Conservation (phyloP, 2,113 vertebrate species). For the Scophthalmus maximus region DNA sequence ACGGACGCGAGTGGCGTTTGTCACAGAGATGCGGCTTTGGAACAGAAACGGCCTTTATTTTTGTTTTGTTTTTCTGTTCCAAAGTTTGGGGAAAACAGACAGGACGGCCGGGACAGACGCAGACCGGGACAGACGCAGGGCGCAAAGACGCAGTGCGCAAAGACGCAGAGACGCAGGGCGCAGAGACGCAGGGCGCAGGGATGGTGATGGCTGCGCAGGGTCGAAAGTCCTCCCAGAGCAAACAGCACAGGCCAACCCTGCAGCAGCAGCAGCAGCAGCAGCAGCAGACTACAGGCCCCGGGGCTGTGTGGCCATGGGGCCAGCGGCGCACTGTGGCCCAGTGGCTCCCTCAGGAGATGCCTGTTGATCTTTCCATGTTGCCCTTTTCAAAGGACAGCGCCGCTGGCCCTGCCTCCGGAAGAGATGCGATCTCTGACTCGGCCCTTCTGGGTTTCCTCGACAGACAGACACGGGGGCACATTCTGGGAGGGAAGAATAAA, state of each 20-base stretch:
- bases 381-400: constrained; percentile 66
- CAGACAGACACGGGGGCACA: constrained; percentile 70
- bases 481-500: constrained; percentile 28
- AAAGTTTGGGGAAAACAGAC: neutral
- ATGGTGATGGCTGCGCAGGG: constrained; percentile 57
- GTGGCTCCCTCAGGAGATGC: constrained; percentile 71
- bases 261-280: constrained; percentile 27
- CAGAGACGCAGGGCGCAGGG: no score
- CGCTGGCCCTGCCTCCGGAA: constrained; percentile 74
- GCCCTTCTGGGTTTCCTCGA: constrained; percentile 83
- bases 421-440: constrained; percentile 84
- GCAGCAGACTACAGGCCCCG: constrained; percentile 56
- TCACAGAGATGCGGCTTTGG: constrained; percentile 14
- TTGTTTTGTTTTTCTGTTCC: no score
- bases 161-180: no score
- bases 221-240: constrained; percentile 80
- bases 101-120: neutral
- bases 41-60: neutral
- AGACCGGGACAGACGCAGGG: no score
- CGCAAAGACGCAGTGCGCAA: no score
- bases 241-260: constrained; percentile 62
- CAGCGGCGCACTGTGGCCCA: constrained; percentile 47
- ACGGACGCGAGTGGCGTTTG: no score
- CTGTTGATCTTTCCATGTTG: constrained; percentile 72
- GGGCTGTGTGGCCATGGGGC: constrained; percentile 68